Base-by-base conservation (phyloP, 2,113 vertebrate species). In the Esox niger region DNA sequence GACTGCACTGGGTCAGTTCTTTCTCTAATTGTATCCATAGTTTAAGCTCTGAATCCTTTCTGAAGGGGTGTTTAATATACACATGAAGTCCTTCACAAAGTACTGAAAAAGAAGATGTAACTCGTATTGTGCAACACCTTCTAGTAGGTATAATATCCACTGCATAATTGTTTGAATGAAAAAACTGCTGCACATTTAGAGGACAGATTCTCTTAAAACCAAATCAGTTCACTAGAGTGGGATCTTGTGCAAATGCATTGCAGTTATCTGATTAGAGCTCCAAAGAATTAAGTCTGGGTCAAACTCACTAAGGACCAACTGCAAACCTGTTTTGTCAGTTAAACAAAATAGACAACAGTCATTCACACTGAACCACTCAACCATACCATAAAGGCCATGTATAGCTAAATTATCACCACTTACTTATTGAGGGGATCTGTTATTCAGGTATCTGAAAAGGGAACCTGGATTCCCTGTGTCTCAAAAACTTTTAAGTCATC, bases 131-230 rank as follows among this genome's bases (percentile, higher is more conserved):
- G 67, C 62, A 26, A 71, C 72, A 30, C 67, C 62, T 62, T 69
- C 70, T 31, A 74, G 31, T 57, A 78, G 20, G 46, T 80, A 76
- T 59, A 46, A 73, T 64, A 70, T 80, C 58, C 2, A 76, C 68
- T 54, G 70, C 46, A 59, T 70, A 70, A 62, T 62, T 62, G 38
- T 69, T 15, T 57, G 66, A 15, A 67, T 76, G 35, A n/a, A 76
- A 69, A 47, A 76, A 29, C 62, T 66, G 60, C 7, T 66, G 58
- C 57, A 30, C 32, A 58, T 76, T 68, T 20, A 71, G 68, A 27
- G 20, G 43, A 66, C 35, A 73, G 4, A 26, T 35, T 47, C 46
- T 69, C 21, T 69, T 47, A 43, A 68, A 59, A 69, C 66, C 52
- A 75, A 64, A 69, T 65, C 35, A 25, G 8, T 21, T 27, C 15